phyloP scores from a whole-genome alignment of 2,888 invertebrate species.

The Steinernema scapterisci region DNA sequence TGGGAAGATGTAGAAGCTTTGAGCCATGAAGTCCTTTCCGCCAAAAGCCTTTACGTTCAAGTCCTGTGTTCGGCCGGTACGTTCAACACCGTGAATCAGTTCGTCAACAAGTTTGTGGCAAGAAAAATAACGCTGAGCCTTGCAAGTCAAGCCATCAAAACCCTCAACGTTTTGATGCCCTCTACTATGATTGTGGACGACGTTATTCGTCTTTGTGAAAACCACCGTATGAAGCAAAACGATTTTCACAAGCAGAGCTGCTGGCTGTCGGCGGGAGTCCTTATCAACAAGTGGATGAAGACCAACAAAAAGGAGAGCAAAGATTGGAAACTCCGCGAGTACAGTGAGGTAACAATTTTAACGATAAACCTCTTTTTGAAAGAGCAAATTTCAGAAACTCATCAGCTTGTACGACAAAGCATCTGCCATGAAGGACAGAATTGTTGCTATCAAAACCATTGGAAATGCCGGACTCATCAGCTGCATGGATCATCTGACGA shows the following conservation, averaged over 20 bases:
- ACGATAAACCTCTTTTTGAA: too few relatives aligned
- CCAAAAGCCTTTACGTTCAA: not conserved
- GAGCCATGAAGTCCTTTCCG: not conserved
- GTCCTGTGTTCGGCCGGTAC: not conserved
- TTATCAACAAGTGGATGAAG: conserved; percentile 47
- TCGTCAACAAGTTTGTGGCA: conserved; percentile 34
- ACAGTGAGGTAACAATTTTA: not conserved
- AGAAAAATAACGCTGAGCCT: conserved; percentile 1
- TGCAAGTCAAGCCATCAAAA: conserved; percentile 39
- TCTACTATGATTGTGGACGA: conserved; percentile 47
- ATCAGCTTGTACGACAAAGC: not conserved
- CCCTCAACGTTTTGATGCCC: conserved; percentile 49
- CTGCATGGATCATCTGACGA: conserved; percentile 39
- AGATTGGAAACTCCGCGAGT: not conserved
- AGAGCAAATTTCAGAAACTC: not conserved
- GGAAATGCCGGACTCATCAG: conserved; percentile 44
- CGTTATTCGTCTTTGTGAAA: conserved; percentile 45
- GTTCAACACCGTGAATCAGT: not conserved
- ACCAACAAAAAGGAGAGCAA: not conserved
- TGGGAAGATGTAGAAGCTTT: too few relatives aligned
- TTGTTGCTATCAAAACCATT: conserved; percentile 46
- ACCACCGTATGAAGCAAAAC: conserved; percentile 37
- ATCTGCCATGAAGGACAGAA: not conserved
- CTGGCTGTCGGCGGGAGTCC: conserved; percentile 55
- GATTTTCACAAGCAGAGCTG: conserved; percentile 52